Evolutionary conservation across 2,888 invertebrate species (phyloP).

Genomic region (Eupithecia abbreviata): DNA sequence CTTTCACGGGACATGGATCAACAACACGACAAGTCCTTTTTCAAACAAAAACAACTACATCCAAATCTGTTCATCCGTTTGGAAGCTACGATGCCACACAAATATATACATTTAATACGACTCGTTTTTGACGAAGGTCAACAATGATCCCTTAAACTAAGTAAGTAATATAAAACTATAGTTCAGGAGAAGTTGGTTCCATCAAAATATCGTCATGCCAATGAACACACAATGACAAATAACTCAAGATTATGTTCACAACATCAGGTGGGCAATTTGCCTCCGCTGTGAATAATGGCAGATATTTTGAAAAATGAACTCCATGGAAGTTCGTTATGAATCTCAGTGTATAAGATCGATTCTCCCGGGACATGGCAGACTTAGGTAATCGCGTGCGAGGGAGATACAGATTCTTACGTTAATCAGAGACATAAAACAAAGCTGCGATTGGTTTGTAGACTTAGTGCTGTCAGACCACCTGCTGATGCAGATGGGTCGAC

Average conservation of each 20-base stretch:
- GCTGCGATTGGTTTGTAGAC: background rate
- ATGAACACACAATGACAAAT: background rate
- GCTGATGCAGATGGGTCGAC: background rate
- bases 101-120: background rate
- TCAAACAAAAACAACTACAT: background rate
- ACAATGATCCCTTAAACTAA: background rate
- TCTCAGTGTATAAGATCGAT: constrained; percentile 4
- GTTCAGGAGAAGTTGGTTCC: background rate
- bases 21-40: background rate
- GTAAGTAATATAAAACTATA: background rate
- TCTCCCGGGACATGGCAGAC: background rate
- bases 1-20: background rate
- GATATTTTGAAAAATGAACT: background rate
- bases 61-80: background rate
- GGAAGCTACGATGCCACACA: background rate
- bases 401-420: background rate
- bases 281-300: constrained; percentile 3
- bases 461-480: background rate
- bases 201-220: background rate
- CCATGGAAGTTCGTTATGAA: constrained; percentile 8
- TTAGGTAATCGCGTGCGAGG: background rate
- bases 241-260: background rate
- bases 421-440: background rate
- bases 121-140: background rate
- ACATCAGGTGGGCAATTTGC: constrained; percentile 8